Evolutionary conservation across 2,888 invertebrate genomes (phyloP).

Genomic region (Caenorhabditis wallacei): DNA sequence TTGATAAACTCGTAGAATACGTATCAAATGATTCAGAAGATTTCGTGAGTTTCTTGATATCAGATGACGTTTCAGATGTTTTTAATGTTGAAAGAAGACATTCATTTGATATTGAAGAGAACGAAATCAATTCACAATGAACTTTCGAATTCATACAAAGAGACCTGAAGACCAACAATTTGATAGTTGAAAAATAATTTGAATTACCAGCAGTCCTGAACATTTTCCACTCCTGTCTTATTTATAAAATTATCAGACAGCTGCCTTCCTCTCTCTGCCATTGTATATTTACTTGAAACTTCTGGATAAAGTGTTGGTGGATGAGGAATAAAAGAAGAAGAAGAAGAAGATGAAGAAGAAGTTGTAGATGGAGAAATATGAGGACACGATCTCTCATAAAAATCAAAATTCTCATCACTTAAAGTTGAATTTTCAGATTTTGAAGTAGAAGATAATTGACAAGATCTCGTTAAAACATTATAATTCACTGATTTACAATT

Average conservation of each 20-base stretch:
- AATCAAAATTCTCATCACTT: conserved; percentile 75
- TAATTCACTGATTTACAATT: conserved; percentile 77
- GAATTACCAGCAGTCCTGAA: conserved; percentile 57
- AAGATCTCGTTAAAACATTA: conserved; percentile 63
- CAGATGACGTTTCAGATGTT: background rate
- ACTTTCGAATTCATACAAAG: conserved; percentile 43
- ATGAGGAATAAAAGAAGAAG: conserved; percentile 19
- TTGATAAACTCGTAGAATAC: conserved; percentile 14
- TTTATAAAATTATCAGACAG: conserved; percentile 35
- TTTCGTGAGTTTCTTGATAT: conserved; percentile 18
- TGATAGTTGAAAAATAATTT: too few relatives aligned
- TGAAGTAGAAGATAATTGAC: conserved; percentile 53
- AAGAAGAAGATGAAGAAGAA: conserved; percentile 1
- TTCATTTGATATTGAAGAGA: conserved; percentile 38
- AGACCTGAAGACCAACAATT: conserved; percentile 21
- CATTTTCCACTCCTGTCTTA: conserved; percentile 52
- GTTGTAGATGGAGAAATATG: conserved; percentile 17
- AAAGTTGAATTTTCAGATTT: conserved; percentile 27
- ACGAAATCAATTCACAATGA: conserved; percentile 43
- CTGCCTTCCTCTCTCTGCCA: conserved; percentile 47
- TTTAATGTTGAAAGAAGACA: conserved; percentile 32
- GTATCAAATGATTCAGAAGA: conserved; percentile 47
- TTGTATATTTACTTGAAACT: conserved; percentile 42
- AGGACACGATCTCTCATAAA: conserved; percentile 75
- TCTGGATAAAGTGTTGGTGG: conserved; percentile 51